Base-by-base conservation (phyloP, 2,113 vertebrate genomes). In the Terrapene triunguis region DNA sequence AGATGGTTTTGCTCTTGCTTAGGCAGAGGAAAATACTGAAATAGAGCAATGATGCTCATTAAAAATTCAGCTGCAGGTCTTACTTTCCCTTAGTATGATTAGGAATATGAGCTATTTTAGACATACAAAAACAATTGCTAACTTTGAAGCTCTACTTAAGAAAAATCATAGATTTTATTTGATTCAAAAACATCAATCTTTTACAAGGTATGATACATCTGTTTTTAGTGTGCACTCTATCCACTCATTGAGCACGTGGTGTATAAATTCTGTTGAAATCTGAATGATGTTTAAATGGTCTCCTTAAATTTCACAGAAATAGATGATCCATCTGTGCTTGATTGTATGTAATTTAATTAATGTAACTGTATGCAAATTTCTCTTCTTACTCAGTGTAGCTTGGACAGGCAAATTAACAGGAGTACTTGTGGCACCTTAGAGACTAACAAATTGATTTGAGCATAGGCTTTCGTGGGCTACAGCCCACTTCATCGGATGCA, bases 1-100 rank as follows among this genome's bases (percentile, higher is more conserved):
- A 12, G 29, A 62, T 54, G 1, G 5, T 78, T 89, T 93, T 85
- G 12, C 14, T 0, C 0, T 69, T 85, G 25, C 50, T 1, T 25
- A 89, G 53, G 22, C 44, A 92, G 19, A 89, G 2, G 5, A 65
- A 3, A 80, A 6, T 82, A 38, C 44, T 92, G 51, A 65, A 62
- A 80, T 85, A 14, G 2, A 57, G 5, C 8, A 89, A 21, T 1
- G 69, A 3, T 10, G 72, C 85, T 88, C 85, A 51, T 80, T 55
- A 9, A 84, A 85, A 79, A 83, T 2, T 5, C 29, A 89, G 38
- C 8, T 87, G 29, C 5, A 90, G 86, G 8, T 21, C 86, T 79
- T 81, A 19, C 3, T 27, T 80, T 17, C 79, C 1, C 13, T 42
- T 89, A 47, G 3, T 72, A 19, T 59, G 27, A 57, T 84, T 80